phyloP scores from a whole-genome alignment of 2,797 vertebrate genomes.

The Bufotes viridis region DNA sequence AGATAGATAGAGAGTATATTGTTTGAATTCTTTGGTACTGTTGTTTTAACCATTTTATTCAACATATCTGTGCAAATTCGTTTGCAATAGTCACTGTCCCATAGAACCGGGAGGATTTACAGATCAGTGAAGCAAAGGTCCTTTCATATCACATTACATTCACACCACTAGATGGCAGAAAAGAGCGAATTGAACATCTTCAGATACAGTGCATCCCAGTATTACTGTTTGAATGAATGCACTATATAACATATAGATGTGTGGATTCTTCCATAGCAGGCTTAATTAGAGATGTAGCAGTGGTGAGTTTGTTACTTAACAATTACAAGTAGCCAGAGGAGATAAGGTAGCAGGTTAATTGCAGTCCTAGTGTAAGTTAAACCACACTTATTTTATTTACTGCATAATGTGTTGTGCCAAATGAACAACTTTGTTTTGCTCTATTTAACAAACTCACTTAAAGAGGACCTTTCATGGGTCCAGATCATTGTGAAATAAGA shows the following conservation, averaged over 20 bases:
- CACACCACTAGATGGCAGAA: slow-evolving; percentile 21
- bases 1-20: too few species aligned
- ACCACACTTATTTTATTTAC: too few species aligned
- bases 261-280: background rate
- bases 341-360: too few species aligned
- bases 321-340: background rate
- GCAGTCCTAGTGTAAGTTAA: too few species aligned
- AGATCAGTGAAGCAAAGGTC: slow-evolving; percentile 38
- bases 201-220: background rate
- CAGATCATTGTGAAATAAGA: too few species aligned
- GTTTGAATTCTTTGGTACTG: background rate
- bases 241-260: background rate
- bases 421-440: too few species aligned
- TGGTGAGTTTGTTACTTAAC: background rate
- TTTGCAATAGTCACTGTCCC: background rate
- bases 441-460: too few species aligned
- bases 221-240: background rate
- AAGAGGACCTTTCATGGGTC: too few species aligned
- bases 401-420: too few species aligned
- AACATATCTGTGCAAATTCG: background rate
- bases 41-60: background rate
- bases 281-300: background rate
- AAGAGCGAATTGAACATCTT: background rate
- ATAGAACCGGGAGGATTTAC: slow-evolving; percentile 7
- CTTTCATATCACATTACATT: background rate